A percentile compares a stretch with the other conserved stretches of the same genome.
Conservation (phyloP, 2,888 invertebrate genomes). For the Sicus ferrugineus region DNA sequence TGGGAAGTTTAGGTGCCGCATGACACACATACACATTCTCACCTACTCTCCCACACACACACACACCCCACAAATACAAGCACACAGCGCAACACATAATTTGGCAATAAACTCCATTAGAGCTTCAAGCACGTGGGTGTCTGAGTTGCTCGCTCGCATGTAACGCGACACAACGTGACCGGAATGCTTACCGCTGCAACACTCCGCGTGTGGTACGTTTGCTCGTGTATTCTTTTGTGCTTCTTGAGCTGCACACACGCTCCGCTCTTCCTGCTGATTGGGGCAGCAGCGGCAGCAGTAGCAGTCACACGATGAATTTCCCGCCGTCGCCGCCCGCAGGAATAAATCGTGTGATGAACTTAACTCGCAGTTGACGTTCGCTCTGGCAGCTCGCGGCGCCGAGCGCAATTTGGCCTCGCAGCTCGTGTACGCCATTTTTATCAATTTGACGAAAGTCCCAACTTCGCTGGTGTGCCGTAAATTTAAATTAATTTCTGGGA, state of each 20-base stretch:
- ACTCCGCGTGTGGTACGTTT: neutral
- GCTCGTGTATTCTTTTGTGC: neutral
- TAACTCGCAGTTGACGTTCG: conserved; percentile 1
- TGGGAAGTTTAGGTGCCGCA: no score
- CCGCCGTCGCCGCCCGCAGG: conserved; percentile 6
- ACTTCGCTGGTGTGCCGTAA: neutral
- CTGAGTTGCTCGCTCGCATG: conserved; percentile 3
- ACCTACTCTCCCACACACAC: no score
- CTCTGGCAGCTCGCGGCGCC: neutral
- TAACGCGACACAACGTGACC: conserved; percentile 25
- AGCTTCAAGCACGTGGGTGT: conserved; percentile 25
- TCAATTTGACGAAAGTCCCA: conserved; percentile 19
- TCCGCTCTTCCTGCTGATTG: no score
- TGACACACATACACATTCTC: no score
- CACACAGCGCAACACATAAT: no score
- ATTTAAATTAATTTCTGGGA: no score
- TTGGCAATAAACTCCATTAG: conserved; percentile 32
- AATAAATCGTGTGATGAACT: conserved; percentile 16
- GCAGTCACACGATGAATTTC: neutral
- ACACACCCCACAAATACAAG: no score
- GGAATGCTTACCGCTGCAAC: neutral
- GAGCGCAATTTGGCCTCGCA: neutral
- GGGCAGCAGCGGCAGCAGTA: neutral
- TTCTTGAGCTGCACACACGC: neutral
- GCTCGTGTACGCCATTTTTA: conserved; percentile 20